Evolutionary conservation across 2,113 vertebrate species (phyloP), one percentile per base, ranked within the genome.

Genomic region (Empidonax alnorum): DNA sequence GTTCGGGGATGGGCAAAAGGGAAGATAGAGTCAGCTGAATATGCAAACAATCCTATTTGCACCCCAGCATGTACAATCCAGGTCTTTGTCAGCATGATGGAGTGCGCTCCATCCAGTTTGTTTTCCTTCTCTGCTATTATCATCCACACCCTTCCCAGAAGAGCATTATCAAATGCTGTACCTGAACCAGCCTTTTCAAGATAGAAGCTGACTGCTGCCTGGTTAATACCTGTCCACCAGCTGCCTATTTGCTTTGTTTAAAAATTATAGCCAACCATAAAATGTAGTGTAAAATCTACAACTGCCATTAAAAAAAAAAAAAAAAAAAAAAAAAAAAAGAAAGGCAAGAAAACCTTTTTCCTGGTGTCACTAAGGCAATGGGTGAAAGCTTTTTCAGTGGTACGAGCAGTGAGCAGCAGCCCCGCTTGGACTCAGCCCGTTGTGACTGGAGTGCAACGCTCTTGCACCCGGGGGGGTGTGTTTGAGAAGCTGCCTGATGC

Each of bases 21-120:
- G 76, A 79, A 81, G 72, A 65, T 7, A 37, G 24, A 65, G 39
- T 55, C 17, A 0, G 67, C 42, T 79, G 73, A 89, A 91, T 93
- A 89, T 73, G 86, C 90, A 95, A 88, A 79, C 73, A 80, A 80
- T 65, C 67, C 75, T 58, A 14, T 94, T 76, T 81, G 56, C 84
- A 78, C 87, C 71, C 35, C 47, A 33, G 86, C 59, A 30, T 22
- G 68, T 75, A 66, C 41, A 67, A 66, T 31, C 52, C 44, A n/a
- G 49, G 62, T 67, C 92, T 94, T 90, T 94, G 94, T 87, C 86
- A 90, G 59, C 61, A 13, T 56, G 88, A 92, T 44, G 67, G 90
- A 91, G 65, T 65, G 58, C 2, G 2, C 62, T 73, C 71, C 2
- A 1, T 61, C 63, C 62, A 49, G 79, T 83, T 71, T 92, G 85